Conservation (phyloP, 2,888 invertebrate species). For the Limnephilus rhombicus region DNA sequence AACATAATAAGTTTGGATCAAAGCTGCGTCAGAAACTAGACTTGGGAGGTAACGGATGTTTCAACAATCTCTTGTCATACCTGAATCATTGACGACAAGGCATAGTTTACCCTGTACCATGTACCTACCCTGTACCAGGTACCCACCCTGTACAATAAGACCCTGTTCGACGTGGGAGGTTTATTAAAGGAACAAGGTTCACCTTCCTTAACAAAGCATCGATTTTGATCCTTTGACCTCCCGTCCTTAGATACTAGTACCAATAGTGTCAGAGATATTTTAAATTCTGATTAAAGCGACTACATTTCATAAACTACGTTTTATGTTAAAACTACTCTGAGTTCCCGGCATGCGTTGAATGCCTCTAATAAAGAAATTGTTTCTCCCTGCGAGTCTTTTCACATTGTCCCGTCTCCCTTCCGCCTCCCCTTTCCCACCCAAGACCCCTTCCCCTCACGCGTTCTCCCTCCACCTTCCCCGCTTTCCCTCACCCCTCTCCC, state of each 20-base stretch:
- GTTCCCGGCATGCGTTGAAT: too few species aligned
- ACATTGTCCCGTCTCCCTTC: too few species aligned
- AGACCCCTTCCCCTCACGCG: too few species aligned
- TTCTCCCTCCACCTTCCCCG: too few species aligned
- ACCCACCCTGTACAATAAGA: neutral
- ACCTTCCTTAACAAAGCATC: neutral
- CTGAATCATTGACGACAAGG: slow-evolving; percentile 27
- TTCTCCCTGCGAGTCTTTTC: too few species aligned
- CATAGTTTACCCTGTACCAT: neutral
- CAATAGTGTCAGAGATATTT: neutral
- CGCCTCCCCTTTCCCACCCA: too few species aligned
- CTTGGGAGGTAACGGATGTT: neutral
- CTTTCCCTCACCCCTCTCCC: too few species aligned
- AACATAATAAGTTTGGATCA: neutral
- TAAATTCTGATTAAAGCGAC: too few species aligned
- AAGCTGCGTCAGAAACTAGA: neutral
- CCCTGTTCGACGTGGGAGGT: neutral
- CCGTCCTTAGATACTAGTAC: neutral
- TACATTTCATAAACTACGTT: too few species aligned
- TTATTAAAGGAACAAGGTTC: neutral
- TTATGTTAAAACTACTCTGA: too few species aligned
- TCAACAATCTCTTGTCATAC: slow-evolving; percentile 3
- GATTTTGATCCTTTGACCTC: slow-evolving; percentile 13
- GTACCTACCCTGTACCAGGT: too few species aligned
- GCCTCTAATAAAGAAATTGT: too few species aligned